phyloP scores from a whole-genome alignment of 2,113 vertebrate species.

The Craseonycteris thonglongyai region DNA sequence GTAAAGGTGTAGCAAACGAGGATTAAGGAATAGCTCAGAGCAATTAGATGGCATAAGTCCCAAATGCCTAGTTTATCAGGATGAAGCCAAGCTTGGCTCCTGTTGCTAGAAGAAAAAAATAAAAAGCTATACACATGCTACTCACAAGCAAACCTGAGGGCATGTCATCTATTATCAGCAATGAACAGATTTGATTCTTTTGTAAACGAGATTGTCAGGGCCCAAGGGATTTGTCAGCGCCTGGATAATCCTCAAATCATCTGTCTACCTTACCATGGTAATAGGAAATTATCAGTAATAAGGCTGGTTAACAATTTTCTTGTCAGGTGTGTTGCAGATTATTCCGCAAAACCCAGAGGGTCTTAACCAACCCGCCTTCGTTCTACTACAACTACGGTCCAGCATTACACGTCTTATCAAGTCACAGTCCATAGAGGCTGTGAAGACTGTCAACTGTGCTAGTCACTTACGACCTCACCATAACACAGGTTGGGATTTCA shows the following conservation, averaged over 20 bases:
- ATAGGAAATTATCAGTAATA: conserved; percentile 58
- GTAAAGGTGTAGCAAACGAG: background rate
- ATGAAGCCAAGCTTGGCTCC: conserved; percentile 48
- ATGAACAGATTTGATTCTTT: conserved; percentile 62
- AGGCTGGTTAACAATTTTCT: conserved; percentile 71
- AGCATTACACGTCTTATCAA: background rate
- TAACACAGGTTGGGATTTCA: background rate
- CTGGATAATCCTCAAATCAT: conserved; percentile 74
- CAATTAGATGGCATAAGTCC: conserved; percentile 32
- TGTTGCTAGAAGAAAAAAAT: conserved; percentile 50
- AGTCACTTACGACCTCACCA: background rate
- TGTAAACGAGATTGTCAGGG: conserved; percentile 64
- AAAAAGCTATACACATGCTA: background rate
- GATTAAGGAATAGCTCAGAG: conserved; percentile 33
- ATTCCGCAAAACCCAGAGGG: conserved; percentile 45
- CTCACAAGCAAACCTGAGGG: conserved; percentile 29
- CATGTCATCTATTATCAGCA: conserved; percentile 56
- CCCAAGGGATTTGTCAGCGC: conserved; percentile 69
- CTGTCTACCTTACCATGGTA: conserved; percentile 29
- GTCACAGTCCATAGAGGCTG: background rate
- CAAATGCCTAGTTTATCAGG: conserved; percentile 46
- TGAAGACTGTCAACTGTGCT: background rate
- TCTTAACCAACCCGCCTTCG: conserved; percentile 35
- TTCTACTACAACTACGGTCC: background rate
- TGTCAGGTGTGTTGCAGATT: conserved; percentile 63